Percentiles rank a stretch among this genome's conserved stretches.
Evolutionary conservation across 2,888 invertebrate genomes (phyloP).

Genomic region (Penaeus monodon): DNA sequence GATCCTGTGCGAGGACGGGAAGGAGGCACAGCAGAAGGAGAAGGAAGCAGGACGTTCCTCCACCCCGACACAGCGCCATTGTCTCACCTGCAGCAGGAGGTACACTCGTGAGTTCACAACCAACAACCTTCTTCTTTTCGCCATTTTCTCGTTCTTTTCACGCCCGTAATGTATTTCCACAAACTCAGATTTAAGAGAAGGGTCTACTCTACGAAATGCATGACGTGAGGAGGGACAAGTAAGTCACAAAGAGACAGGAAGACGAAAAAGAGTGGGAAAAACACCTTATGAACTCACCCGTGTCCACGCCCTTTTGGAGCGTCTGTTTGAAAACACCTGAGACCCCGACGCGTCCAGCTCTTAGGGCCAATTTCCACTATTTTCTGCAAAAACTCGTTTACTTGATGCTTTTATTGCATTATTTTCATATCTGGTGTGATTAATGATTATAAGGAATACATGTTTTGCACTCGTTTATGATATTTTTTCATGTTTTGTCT

Average conservation of each 20-base stretch:
- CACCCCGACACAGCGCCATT: background rate
- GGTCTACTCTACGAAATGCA: background rate
- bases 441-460: too few relatives aligned
- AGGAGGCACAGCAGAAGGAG: background rate
- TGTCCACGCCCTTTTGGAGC: background rate
- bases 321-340: too few relatives aligned
- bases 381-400: too few relatives aligned
- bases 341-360: too few relatives aligned
- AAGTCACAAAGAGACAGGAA: too few relatives aligned
- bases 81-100: background rate
- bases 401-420: too few relatives aligned
- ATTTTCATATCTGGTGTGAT: too few relatives aligned
- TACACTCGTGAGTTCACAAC: background rate
- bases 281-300: background rate
- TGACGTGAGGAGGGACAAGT: background rate
- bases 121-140: background rate
- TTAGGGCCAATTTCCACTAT: too few relatives aligned
- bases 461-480: too few relatives aligned
- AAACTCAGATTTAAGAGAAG: background rate
- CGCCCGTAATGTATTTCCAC: background rate
- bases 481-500: too few relatives aligned
- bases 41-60: background rate
- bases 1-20: slow-evolving; percentile 21
- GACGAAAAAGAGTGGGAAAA: background rate
- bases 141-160: background rate